Conservation (phyloP, 2,113 vertebrate genomes). For the Gobio gobio region DNA sequence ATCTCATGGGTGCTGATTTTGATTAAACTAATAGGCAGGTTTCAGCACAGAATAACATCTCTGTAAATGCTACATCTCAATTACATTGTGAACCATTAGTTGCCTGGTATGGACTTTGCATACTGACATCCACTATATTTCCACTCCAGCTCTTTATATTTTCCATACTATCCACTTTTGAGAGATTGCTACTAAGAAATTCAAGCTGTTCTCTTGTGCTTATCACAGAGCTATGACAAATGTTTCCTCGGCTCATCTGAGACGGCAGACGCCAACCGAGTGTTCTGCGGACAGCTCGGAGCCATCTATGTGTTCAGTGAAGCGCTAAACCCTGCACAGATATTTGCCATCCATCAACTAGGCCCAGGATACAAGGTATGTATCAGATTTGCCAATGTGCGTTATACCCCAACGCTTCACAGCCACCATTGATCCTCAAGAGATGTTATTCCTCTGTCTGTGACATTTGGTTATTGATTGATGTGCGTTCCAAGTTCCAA, state of each 20-base stretch:
- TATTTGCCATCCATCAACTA: conserved; percentile 97
- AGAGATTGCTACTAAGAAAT: neutral
- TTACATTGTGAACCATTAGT: conserved; percentile 1
- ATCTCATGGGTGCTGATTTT: conserved; percentile 22
- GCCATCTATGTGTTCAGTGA: conserved; percentile 96
- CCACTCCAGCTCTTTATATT: neutral
- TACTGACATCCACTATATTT: neutral
- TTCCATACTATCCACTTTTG: neutral
- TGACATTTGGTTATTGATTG: conserved; percentile 22
- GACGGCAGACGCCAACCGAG: conserved; percentile 94
- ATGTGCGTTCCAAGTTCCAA: neutral
- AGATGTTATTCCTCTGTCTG: conserved; percentile 56
- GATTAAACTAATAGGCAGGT: conserved; percentile 36
- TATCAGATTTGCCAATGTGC: conserved; percentile 61
- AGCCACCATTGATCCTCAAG: conserved; percentile 60
- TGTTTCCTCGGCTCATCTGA: conserved; percentile 98
- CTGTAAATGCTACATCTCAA: conserved; percentile 1
- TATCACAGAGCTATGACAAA: conserved; percentile 92
- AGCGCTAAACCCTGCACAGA: conserved; percentile 96
- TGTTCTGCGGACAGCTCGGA: conserved; percentile 96
- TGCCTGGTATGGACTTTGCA: neutral
- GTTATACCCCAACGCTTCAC: conserved; percentile 56
- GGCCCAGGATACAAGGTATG: conserved; percentile 96
- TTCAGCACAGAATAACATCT: conserved; percentile 14
- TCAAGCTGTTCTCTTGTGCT: neutral